A percentile compares a stretch with the other conserved stretches of the same genome.
These are phyloP conservation scores for Streptopelia turtur DNA, from an alignment of 2,797 vertebrate species.

Conservation along the genomic window DNA sequence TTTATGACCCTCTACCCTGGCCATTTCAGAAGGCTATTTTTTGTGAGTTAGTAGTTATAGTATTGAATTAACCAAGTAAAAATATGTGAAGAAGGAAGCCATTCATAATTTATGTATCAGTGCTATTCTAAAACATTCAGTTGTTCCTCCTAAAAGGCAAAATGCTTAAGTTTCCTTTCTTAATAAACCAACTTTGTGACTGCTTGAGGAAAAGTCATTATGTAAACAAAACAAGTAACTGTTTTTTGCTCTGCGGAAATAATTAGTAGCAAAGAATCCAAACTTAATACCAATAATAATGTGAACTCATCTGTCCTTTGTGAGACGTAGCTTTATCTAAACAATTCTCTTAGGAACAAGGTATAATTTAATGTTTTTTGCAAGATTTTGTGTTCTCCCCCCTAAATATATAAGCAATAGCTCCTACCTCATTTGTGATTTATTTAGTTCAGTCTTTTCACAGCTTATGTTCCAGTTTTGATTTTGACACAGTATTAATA, in stretches of 20 bases:
- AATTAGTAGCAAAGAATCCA: neutral
- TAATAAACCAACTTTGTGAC: neutral
- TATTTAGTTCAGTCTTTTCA: slow-evolving; percentile 9
- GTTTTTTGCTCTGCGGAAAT: neutral
- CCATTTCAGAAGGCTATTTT: neutral
- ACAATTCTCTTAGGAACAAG: neutral
- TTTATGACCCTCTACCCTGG: neutral
- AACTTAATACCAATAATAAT: neutral
- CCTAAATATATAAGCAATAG: neutral
- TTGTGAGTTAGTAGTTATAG: neutral
- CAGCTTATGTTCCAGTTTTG: neutral
- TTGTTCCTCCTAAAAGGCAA: neutral
- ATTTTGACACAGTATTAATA: neutral
- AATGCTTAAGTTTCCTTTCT: neutral
- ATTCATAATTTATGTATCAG: neutral
- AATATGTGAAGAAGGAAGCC: neutral
- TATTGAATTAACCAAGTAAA: neutral
- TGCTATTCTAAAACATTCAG: neutral
- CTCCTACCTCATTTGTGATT: neutral
- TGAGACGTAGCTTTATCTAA: neutral
- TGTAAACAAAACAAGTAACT: neutral
- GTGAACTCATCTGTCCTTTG: neutral
- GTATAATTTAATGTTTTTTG: neutral
- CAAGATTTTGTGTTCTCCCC: neutral
- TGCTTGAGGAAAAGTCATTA: neutral